Evolutionary conservation across 2,888 invertebrate species (phyloP), one percentile per base, ranked within the genome.

Genomic region (Cremastinae sp.): DNA sequence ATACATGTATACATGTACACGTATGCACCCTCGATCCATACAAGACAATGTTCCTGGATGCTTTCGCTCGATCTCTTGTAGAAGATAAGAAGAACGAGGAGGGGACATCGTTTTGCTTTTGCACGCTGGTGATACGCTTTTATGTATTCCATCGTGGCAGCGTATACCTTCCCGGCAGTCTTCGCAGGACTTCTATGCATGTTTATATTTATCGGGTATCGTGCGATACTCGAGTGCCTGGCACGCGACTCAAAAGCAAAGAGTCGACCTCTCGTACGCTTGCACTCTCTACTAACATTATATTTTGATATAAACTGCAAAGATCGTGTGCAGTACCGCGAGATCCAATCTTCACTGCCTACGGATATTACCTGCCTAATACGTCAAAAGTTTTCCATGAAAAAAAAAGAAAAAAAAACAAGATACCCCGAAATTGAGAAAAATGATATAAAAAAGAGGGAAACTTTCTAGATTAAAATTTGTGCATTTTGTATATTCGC

Each of bases 211-310:
- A 55, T 14, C 55, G 14, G 39, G 47, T 20, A 58, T 65, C 28
- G 12, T 53, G 10, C 51, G 59, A 75, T 64, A 70, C 22, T 51
- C 28, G 53, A 59, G 28, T 3, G 47, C 39, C 14, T 28, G 69
- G 51, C 64, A 70, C 64, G 74, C 69, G 74, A 58, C 64, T 39
- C 45, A 39, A 28, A 58, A 22, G 58, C 47, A 39, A 47, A 66
- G 51, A 74, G 61, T 18, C 47, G 39, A 43, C 58, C 64, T 64
- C 51, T 18, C 37, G 41, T 12, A 43, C 64, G 51, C 14, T 5
- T 39, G 12, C 55, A 5, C 28, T 28, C 39, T 43, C 43, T 20
- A 10, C 22, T 2, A 8, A 43, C 28, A 12, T 43, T 64, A 47
- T 69, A 69, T 69, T 51, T 49, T 37, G 49, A 41, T 22, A 58